These are phyloP conservation scores for Epinotia nisella DNA, from an alignment of 2,888 invertebrate species.

Conservation along the genomic window DNA sequence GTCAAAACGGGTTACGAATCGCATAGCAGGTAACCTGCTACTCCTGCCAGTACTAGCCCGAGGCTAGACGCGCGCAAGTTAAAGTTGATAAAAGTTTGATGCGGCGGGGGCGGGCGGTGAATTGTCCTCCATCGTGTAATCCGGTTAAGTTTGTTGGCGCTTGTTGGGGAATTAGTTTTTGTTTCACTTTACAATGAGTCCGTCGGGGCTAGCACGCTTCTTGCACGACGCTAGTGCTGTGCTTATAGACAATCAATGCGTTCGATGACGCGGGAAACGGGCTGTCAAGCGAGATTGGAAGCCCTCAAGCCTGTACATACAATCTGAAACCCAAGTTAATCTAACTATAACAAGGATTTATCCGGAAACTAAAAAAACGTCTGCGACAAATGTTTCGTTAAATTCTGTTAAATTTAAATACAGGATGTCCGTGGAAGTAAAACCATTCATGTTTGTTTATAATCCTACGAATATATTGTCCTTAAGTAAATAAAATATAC, in stretches of 20 bases:
- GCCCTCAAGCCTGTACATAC: no score
- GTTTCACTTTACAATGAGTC: conserved; percentile 45
- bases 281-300: neutral
- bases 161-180: conserved; percentile 49
- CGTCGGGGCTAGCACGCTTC: conserved; percentile 18
- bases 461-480: no score
- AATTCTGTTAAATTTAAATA: no score
- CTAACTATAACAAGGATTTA: no score
- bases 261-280: neutral
- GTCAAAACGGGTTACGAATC: no score
- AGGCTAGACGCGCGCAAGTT: conserved; percentile 23
- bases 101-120: conserved; percentile 8
- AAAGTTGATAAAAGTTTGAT: conserved; percentile 25
- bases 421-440: no score
- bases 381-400: no score
- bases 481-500: no score
- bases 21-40: neutral
- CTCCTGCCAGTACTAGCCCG: conserved; percentile 19
- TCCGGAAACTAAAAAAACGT: no score
- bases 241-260: neutral
- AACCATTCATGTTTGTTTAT: no score
- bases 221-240: neutral
- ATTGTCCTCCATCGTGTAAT: conserved; percentile 53
- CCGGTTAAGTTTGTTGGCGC: conserved; percentile 49
- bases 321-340: no score